Percentiles rank a stretch among this genome's conserved stretches.
Conservation (phyloP, 1,140 invertebrate genomes). For the Drosophila seguyi region DNA sequence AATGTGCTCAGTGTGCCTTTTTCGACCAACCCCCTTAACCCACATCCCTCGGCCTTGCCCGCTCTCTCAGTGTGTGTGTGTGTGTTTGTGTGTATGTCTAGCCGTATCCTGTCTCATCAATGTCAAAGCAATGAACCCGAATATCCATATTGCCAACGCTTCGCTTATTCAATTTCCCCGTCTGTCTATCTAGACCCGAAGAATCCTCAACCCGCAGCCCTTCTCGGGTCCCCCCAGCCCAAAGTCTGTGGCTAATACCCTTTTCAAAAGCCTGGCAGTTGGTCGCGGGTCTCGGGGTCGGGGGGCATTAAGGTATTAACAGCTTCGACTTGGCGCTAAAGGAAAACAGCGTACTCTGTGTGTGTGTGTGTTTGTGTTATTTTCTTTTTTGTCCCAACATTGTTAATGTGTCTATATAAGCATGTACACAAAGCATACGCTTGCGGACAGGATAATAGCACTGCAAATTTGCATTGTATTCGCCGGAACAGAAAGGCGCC, state of each 20-base stretch:
- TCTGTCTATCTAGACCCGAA: slow-evolving; percentile 30
- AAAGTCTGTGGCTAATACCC: slow-evolving; percentile 39
- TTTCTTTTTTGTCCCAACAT: slow-evolving; percentile 31
- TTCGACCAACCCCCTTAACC: background rate
- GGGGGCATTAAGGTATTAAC: slow-evolving; percentile 43
- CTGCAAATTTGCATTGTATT: slow-evolving; percentile 30
- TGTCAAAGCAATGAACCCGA: slow-evolving; percentile 81
- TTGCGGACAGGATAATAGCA: slow-evolving; percentile 29
- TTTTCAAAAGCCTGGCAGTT: slow-evolving; percentile 53
- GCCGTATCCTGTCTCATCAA: slow-evolving; percentile 71
- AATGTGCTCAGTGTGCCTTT: background rate
- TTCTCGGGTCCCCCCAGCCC: background rate
- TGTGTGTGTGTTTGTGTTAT: background rate
- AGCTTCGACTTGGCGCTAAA: slow-evolving; percentile 39
- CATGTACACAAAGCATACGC: slow-evolving; percentile 33
- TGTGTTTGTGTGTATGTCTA: slow-evolving; percentile 21
- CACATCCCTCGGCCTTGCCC: slow-evolving; percentile 10
- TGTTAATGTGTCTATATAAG: slow-evolving; percentile 54
- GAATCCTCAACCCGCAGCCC: background rate
- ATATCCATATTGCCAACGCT: slow-evolving; percentile 74
- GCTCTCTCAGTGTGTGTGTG: background rate
- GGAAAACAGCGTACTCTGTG: slow-evolving; percentile 26
- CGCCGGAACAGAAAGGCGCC: background rate
- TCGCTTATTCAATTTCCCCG: slow-evolving; percentile 53
- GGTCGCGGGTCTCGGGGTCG: background rate